Evolutionary conservation across 2,797 vertebrate species (phyloP).

Genomic region (Psittacula derbiana): DNA sequence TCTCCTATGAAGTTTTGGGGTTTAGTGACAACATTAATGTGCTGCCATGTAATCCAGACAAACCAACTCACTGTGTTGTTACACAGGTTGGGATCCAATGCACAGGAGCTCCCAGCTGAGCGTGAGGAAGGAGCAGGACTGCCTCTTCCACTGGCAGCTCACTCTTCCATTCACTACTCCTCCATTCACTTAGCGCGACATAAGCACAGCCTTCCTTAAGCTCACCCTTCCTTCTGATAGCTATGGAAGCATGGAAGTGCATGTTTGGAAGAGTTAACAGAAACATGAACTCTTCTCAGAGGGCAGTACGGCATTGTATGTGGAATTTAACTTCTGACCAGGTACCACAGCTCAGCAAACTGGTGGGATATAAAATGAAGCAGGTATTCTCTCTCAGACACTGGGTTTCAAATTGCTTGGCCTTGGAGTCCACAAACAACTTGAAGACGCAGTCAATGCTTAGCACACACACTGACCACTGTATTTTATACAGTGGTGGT

Average conservation of each 20-base stretch:
- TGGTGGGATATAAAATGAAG: fast-evolving
- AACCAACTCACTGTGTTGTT: neutral
- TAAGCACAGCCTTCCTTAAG: neutral
- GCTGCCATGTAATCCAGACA: neutral
- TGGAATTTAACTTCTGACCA: neutral
- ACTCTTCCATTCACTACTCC: neutral
- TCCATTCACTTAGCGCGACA: fast-evolving
- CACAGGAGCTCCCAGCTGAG: neutral
- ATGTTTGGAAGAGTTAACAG: neutral
- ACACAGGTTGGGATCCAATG: fast-evolving
- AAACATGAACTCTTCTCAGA: neutral
- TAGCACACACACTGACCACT: neutral
- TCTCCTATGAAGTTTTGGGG: neutral
- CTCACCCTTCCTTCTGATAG: neutral
- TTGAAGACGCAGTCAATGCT: neutral
- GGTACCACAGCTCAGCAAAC: neutral
- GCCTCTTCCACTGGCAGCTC: neutral
- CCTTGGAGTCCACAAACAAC: fast-evolving
- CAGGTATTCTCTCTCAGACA: neutral
- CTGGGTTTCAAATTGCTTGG: neutral
- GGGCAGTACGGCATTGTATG: fast-evolving
- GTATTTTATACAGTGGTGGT: neutral
- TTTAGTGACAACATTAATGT: neutral
- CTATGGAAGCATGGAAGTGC: fast-evolving
- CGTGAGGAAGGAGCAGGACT: fast-evolving